These are phyloP conservation scores for Caranx ignobilis DNA, from an alignment of 2,113 vertebrate species.

Conservation along the genomic window DNA sequence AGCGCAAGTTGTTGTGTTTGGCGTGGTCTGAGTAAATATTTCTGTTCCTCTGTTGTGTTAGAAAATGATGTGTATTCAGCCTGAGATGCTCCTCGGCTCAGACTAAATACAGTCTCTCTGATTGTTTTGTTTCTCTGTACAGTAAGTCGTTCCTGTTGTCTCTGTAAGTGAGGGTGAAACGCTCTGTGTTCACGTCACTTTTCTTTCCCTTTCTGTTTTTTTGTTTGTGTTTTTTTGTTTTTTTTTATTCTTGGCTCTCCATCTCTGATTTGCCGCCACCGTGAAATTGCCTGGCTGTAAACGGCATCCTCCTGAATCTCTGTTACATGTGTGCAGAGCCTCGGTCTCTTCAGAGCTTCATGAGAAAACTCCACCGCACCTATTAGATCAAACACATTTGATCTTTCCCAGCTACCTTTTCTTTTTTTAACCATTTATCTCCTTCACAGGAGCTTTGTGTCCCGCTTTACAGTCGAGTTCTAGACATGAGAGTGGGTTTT, in stretches of 20 bases:
- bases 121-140: slow-evolving; percentile 33
- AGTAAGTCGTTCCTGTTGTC: slow-evolving; percentile 43
- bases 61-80: slow-evolving; percentile 62
- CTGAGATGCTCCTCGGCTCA: slow-evolving; percentile 43
- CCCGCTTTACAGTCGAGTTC: slow-evolving; percentile 41
- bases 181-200: slow-evolving; percentile 28
- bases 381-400: slow-evolving; percentile 18
- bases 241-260: slow-evolving; percentile 9
- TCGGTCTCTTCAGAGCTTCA: slow-evolving; percentile 5
- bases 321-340: slow-evolving; percentile 25
- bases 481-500: slow-evolving; percentile 30
- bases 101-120: slow-evolving; percentile 70
- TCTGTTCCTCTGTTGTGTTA: slow-evolving; percentile 69
- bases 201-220: background rate
- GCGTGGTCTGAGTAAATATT: slow-evolving; percentile 67
- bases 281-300: slow-evolving; percentile 62
- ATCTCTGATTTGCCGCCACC: slow-evolving; percentile 52
- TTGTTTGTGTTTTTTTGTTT: background rate
- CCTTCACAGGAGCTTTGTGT: slow-evolving; percentile 16
- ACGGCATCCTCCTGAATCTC: slow-evolving; percentile 26
- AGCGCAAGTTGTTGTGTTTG: slow-evolving; percentile 65
- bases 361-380: background rate
- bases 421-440: slow-evolving; percentile 41
- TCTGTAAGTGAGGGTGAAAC: slow-evolving; percentile 28
- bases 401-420: background rate